Percentiles rank a stretch among this genome's conserved stretches.
Evolutionary conservation across 2,797 vertebrate genomes (phyloP).

Genomic region (Enteromius paludinosus): DNA sequence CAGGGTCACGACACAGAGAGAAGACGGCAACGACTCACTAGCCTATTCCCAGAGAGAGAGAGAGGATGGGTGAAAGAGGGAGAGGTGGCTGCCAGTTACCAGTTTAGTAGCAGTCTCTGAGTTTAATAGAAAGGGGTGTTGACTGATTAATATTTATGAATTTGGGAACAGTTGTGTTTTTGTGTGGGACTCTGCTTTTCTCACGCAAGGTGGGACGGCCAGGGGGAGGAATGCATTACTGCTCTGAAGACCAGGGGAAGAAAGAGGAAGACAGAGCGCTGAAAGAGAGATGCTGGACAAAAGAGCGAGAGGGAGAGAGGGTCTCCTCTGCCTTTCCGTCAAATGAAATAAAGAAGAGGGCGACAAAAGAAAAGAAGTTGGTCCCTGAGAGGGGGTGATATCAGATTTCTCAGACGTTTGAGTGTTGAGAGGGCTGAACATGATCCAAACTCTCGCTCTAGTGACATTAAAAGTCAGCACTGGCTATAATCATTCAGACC

Average conservation of each 20-base stretch:
- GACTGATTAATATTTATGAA: constrained; percentile 74
- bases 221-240: constrained; percentile 63
- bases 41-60: constrained; percentile 38
- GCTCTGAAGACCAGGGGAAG: constrained; percentile 60
- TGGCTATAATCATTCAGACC: constrained; percentile 47
- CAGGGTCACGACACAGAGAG: constrained; percentile 53
- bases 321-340: constrained; percentile 59
- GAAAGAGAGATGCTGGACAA: constrained; percentile 64
- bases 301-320: constrained; percentile 48
- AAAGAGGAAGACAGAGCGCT: constrained; percentile 62
- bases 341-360: constrained; percentile 58
- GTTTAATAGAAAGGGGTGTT: constrained; percentile 68
- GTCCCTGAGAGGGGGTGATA: constrained; percentile 59
- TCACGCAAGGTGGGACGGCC: constrained; percentile 64
- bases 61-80: constrained; percentile 2
- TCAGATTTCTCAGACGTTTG: constrained; percentile 58
- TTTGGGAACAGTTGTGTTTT: constrained; percentile 70
- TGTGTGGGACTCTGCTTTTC: constrained; percentile 65
- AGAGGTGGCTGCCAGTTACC: constrained; percentile 54
- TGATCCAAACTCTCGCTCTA: constrained; percentile 57
- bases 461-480: constrained; percentile 56
- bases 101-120: constrained; percentile 58
- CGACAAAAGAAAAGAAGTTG: constrained; percentile 58
- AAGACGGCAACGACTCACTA: constrained; percentile 50
- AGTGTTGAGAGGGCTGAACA: constrained; percentile 58